Conservation (phyloP, 2,888 invertebrate species). For the Eudemis profundana region DNA sequence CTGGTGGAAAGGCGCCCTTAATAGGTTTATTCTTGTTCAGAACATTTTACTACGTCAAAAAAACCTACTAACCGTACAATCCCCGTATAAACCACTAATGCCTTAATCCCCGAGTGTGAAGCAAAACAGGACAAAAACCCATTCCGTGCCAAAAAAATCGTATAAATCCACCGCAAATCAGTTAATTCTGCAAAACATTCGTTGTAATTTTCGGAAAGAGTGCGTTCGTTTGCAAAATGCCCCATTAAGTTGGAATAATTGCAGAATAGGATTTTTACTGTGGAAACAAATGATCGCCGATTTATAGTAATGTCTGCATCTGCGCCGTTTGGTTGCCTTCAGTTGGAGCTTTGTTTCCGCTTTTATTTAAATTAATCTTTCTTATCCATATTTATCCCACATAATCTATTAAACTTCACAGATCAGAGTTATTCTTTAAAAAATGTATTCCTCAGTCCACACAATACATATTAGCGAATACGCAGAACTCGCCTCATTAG, state of each 20-base stretch:
- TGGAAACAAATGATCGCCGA: constrained; percentile 47
- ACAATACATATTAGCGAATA: no score
- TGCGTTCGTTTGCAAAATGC: constrained; percentile 58
- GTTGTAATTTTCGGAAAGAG: constrained; percentile 58
- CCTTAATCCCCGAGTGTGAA: constrained; percentile 27
- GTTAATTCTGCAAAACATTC: constrained; percentile 55
- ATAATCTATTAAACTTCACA: no score
- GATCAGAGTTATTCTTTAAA: no score
- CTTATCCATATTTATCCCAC: no score
- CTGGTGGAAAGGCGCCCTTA: no score
- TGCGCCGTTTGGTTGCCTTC: constrained; percentile 13
- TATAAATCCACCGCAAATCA: constrained; percentile 54
- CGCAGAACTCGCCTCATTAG: no score
- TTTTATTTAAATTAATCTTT: no score
- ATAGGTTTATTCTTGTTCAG: no score
- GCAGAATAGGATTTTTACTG: constrained; percentile 56
- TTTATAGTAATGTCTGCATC: constrained; percentile 45
- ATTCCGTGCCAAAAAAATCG: constrained; percentile 48
- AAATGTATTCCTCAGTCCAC: no score
- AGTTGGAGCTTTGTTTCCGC: not conserved
- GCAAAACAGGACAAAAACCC: constrained; percentile 34
- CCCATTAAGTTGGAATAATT: constrained; percentile 59
- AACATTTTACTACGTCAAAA: not conserved
- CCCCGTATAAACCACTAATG: constrained; percentile 17
- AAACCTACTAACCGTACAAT: not conserved